Evolutionary conservation across 2,888 invertebrate species (phyloP).

Genomic region (Halocaridina rubra): DNA sequence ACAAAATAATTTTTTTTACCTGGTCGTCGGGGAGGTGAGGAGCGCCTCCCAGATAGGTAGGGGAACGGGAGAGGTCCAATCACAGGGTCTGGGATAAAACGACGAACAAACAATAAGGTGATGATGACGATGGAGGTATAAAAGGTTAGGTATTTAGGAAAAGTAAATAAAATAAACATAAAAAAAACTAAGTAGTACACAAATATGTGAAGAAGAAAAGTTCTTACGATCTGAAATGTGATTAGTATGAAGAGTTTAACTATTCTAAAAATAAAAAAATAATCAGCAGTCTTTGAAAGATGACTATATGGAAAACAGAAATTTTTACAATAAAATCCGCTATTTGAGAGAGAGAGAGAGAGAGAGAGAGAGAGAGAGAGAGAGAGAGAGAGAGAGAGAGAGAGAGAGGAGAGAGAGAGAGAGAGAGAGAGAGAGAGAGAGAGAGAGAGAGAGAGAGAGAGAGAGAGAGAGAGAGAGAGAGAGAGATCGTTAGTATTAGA

Average conservation of each 20-base stretch:
- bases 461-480: not conserved
- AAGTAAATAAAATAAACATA: too few relatives aligned
- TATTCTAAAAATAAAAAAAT: too few relatives aligned
- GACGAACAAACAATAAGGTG: conserved; percentile 37
- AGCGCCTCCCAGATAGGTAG: conserved; percentile 21
- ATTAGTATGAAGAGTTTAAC: too few relatives aligned
- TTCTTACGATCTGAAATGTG: too few relatives aligned
- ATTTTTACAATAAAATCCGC: not conserved
- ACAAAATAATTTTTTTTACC: conserved; percentile 20
- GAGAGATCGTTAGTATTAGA: not conserved
- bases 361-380: not conserved
- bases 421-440: not conserved
- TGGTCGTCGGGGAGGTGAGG: conserved; percentile 44
- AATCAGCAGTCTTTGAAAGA: too few relatives aligned
- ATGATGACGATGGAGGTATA: not conserved
- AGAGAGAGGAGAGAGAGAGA: not conserved
- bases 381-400: not conserved
- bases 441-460: not conserved
- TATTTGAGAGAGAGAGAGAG: too few relatives aligned
- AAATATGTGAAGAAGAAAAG: too few relatives aligned
- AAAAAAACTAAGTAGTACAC: too few relatives aligned
- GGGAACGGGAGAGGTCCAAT: conserved; percentile 53
- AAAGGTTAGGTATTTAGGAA: not conserved
- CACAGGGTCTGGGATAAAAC: conserved; percentile 45
- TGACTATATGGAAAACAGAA: not conserved